Evolutionary conservation across 2,113 vertebrate genomes (phyloP), one percentile per base, ranked within the genome.

Genomic region (Orthochromis malagaraziensis): DNA sequence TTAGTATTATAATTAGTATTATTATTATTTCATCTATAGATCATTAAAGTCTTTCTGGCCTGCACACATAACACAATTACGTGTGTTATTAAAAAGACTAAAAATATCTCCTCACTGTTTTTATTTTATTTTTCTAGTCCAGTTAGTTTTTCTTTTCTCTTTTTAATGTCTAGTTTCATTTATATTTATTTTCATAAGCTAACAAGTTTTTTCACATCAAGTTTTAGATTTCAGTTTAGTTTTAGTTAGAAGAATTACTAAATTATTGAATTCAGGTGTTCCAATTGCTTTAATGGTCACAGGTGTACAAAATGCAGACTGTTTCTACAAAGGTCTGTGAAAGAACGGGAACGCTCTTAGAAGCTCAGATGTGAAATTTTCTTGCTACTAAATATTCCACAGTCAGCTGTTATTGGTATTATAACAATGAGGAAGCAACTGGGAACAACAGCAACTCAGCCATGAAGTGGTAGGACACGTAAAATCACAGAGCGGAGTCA

Each of bases 331-430:
- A 68, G 0, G 6, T 68, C 11, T 38, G 19, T 68, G 2, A 38
- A 68, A 21, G 3, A 68, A 38, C 6, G 0, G 2, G 0, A 35
- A 38, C 4, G 0, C 4, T 21, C 19, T 65, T n/a, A 21, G 19
- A 38, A 21, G 19, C 10, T 13, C 33, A 65, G 6, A 35, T 65
- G 9, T n/a, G 60, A 35, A 65, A 12, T 65, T 65, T 65, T 35
- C 17, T 35, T 65, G 17, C 31, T 1, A 1, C 17, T 65, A 65
- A n/a, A 7, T 65, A 65, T 65, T 63, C 17, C 2, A 65, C 60
- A 65, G 60, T 65, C 10, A 65, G 31, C 17, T 65, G 17, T 65
- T 38, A 65, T 35, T n/a, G 60, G 17, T 38, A 65, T 65, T 38
- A 65, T 38, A 65, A 65, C 19, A 65, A 38, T 4, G 19, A 65